Conservation (phyloP, 2,113 vertebrate species). For the Pelobates fuscus region DNA sequence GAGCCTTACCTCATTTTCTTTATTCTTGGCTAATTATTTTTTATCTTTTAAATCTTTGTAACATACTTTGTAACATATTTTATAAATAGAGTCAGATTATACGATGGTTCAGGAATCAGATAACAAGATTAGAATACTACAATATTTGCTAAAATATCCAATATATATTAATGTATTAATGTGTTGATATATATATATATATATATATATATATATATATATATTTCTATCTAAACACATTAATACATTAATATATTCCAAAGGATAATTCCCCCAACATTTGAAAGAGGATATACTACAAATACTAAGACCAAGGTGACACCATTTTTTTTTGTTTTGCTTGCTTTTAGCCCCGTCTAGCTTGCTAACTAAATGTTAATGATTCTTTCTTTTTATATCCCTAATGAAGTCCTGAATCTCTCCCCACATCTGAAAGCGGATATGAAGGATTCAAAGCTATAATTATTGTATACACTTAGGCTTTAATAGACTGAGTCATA, state of each 20-base stretch:
- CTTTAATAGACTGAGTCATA: conserved; percentile 50
- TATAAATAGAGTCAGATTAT: too few species aligned
- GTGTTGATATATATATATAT: too few species aligned
- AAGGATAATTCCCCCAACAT: neutral
- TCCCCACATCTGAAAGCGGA: conserved; percentile 42
- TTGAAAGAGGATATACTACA: neutral
- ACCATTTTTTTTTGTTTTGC: conserved; percentile 19
- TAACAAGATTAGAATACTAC: too few species aligned
- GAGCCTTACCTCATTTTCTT: too few species aligned
- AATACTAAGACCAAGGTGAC: conserved; percentile 39
- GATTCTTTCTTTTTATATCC: conserved; percentile 46
- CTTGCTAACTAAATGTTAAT: conserved; percentile 38
- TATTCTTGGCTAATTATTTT: too few species aligned
- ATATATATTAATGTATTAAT: too few species aligned
- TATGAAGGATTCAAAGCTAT: conserved; percentile 32
- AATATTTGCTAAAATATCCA: too few species aligned
- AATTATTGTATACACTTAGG: conserved; percentile 48
- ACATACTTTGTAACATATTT: too few species aligned
- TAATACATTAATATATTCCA: neutral
- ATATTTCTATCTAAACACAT: too few species aligned
- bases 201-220: too few species aligned
- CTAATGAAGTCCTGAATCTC: conserved; percentile 42
- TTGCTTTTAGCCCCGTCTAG: conserved; percentile 17
- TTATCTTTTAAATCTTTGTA: too few species aligned
- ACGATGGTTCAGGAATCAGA: too few species aligned